phyloP scores from a whole-genome alignment of 2,888 invertebrate genomes.

The Cephus sareptanus region DNA sequence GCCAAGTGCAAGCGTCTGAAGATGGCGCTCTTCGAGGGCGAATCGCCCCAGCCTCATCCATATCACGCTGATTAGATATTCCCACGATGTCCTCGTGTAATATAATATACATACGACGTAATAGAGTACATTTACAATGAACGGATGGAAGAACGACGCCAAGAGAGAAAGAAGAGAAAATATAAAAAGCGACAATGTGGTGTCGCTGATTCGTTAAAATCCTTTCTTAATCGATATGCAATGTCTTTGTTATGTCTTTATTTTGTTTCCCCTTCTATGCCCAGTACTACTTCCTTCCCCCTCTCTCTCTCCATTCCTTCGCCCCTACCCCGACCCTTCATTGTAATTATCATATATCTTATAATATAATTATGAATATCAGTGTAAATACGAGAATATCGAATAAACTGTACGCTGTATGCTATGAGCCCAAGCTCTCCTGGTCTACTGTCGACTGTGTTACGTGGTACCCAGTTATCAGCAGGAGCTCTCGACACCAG shows the following conservation, averaged over 20 bases:
- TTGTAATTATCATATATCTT: constrained; percentile 54
- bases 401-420: constrained; percentile 17
- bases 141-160: not conserved
- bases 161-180: constrained; percentile 5
- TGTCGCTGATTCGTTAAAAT: not conserved
- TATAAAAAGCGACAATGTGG: not conserved
- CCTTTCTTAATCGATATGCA: not conserved
- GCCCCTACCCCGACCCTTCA: constrained; percentile 37
- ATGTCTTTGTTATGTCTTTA: not conserved
- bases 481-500: not conserved
- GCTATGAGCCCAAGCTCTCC: not conserved
- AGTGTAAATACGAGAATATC: constrained; percentile 12
- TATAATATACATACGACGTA: not conserved
- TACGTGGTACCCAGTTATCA: not conserved
- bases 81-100: not conserved
- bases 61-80: constrained; percentile 60
- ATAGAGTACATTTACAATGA: not conserved
- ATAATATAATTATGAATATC: constrained; percentile 21
- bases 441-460: not conserved
- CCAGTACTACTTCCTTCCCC: not conserved
- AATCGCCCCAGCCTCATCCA: constrained; percentile 70
- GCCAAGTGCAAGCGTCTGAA: constrained; percentile 98
- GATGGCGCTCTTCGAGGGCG: constrained; percentile 86
- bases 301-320: not conserved
- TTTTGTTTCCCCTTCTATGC: not conserved